These are phyloP conservation scores for Mythimna impura DNA, from an alignment of 2,888 invertebrate species.

Conservation along the genomic window DNA sequence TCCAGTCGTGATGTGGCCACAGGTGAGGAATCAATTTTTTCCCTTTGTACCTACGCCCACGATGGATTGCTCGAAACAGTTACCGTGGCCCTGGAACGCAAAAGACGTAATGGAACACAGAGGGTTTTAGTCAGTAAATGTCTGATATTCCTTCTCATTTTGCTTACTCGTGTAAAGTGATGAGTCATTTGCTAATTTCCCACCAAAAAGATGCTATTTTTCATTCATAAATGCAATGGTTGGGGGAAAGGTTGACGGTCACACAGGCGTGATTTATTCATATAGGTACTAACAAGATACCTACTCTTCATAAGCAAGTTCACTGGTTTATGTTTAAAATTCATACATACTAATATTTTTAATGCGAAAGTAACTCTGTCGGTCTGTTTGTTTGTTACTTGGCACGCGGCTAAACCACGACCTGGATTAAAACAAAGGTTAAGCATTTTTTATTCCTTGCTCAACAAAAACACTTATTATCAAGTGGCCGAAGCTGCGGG, in stretches of 20 bases:
- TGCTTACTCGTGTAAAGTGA: too few relatives aligned
- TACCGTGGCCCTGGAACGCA: too few relatives aligned
- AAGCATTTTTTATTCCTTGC: not conserved
- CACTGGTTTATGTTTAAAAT: constrained; percentile 13
- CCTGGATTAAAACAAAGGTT: not conserved
- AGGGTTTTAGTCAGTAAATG: too few relatives aligned
- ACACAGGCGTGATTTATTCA: not conserved
- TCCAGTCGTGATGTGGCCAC: constrained; percentile 62
- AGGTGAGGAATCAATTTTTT: constrained; percentile 57
- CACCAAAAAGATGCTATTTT: not conserved
- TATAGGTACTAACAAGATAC: too few relatives aligned
- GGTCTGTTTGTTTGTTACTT: not conserved
- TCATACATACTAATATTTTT: not conserved
- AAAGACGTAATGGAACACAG: too few relatives aligned
- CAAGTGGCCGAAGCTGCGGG: not conserved
- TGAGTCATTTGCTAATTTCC: too few relatives aligned
- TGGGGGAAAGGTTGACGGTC: not conserved
- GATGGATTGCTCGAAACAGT: too few relatives aligned
- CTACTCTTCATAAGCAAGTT: constrained; percentile 1
- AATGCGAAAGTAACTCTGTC: not conserved
- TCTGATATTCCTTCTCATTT: too few relatives aligned
- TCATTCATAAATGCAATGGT: constrained; percentile 15
- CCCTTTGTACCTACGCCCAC: not conserved
- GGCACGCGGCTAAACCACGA: not conserved
- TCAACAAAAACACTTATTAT: not conserved